Evolutionary conservation across 23 tunicate species (phyloP), one percentile per base, ranked within the genome.

Genomic region (Halocynthia aurantium): DNA sequence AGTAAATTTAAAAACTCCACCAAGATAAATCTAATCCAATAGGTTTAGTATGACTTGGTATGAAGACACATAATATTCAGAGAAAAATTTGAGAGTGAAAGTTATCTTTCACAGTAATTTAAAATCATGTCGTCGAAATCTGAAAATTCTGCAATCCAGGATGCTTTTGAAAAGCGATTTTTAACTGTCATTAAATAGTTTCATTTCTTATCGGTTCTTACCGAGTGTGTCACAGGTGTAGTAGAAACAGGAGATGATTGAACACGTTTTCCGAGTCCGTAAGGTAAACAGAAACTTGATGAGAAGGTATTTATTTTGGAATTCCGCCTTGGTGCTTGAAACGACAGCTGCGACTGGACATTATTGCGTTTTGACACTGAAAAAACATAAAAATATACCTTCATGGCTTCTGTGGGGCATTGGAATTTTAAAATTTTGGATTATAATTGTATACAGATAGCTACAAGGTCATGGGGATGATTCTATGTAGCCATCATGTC

Each of bases 221-320:
- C 78, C 56, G 78, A 74, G 62, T 64, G 55, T 15, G 78, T 65
- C 0, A 74, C 62, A 19, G 64, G 50, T 8, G 55, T 62, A 8
- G 78, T 52, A 8, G 78, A 13, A 10, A 54, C 61, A 54, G 55
- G 63, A 20, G 70, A 65, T 9, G 70, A 65, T 64, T 74, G 78
- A 20, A 74, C 51, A 54, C 56, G 56, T 8, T 74, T 74, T 53
- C 56, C 78, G 6, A 74, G 50, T 50, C 78, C 78, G 31, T 74
- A 74, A 54, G 78, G 78, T 56, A 74, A 56, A 51, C 55, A 54
- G 57, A 74, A 74, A 74, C 78, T 74, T 22, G 78, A 74, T 10
- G 78, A 74, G 13, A 54, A 51, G 31, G 55, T 74, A 22, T 18
- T 74, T 19, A 54, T 54, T 53, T 49, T 53, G 12, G 78, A 50